Conservation (phyloP, 2,113 vertebrate genomes). For the Ariopsis seemanni region DNA sequence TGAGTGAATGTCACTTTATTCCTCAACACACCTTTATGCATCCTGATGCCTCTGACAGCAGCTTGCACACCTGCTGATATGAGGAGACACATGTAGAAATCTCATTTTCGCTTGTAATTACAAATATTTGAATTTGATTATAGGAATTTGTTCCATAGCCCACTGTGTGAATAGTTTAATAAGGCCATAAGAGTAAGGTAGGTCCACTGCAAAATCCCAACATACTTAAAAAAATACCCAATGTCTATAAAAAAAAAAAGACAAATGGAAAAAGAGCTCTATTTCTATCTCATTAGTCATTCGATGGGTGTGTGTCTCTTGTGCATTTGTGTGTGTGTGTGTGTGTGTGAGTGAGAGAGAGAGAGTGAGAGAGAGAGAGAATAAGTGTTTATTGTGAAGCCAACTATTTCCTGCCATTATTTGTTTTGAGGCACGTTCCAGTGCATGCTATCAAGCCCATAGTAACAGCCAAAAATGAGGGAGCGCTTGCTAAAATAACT, state of each 20-base stretch:
- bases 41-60: conserved; percentile 16
- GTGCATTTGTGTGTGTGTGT: not conserved
- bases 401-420: conserved; percentile 52
- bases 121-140: conserved; percentile 9
- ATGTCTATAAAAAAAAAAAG: conserved; percentile 52
- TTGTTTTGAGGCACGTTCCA: conserved; percentile 45
- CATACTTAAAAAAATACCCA: conserved; percentile 27
- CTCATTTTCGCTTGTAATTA: conserved; percentile 4
- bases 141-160: conserved; percentile 3
- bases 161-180: conserved; percentile 11
- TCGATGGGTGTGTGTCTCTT: conserved; percentile 27
- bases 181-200: conserved; percentile 31
- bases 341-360: no score
- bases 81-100: not conserved
- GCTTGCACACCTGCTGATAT: not conserved
- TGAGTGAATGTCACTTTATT: conserved; percentile 27
- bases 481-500: not conserved
- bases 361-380: not conserved
- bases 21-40: conserved; percentile 21
- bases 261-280: conserved; percentile 19
- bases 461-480: conserved; percentile 13
- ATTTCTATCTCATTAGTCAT: conserved; percentile 50
- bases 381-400: conserved; percentile 46
- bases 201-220: conserved; percentile 37
- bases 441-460: conserved; percentile 36